phyloP scores from a whole-genome alignment of 1,140 invertebrate genomes.

The Spodoptera litura region DNA sequence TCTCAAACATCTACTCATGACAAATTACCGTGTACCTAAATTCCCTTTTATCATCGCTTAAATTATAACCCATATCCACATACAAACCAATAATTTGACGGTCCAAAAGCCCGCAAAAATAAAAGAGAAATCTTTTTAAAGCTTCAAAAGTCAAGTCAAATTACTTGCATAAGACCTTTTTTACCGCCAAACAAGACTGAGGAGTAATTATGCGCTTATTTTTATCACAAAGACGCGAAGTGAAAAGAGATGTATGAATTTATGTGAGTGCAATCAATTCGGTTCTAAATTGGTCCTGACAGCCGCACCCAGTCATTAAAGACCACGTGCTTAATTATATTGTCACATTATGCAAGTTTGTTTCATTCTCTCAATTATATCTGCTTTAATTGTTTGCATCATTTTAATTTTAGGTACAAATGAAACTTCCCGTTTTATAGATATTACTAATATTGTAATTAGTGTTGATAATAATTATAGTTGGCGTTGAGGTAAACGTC shows the following conservation, averaged over 20 bases:
- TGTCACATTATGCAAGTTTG: constrained; percentile 13
- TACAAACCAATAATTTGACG: constrained; percentile 27
- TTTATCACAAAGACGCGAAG: constrained; percentile 45
- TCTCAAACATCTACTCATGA: background rate
- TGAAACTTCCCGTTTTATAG: background rate
- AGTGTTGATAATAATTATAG: too few relatives aligned
- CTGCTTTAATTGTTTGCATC: constrained; percentile 2
- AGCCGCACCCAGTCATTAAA: background rate
- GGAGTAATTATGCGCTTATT: constrained; percentile 49
- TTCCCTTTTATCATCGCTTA: constrained; percentile 27
- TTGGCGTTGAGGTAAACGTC: too few relatives aligned
- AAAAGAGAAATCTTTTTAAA: background rate
- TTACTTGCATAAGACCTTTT: constrained; percentile 28
- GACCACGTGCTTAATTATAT: constrained; percentile 16
- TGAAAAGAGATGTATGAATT: constrained; percentile 41
- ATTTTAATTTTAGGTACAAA: background rate
- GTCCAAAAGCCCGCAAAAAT: background rate
- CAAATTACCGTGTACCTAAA: constrained; percentile 11
- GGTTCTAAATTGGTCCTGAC: constrained; percentile 43
- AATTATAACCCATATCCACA: constrained; percentile 9
- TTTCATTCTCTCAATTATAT: background rate
- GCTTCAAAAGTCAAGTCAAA: constrained; percentile 7
- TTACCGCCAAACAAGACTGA: constrained; percentile 12
- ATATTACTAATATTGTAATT: too few relatives aligned
- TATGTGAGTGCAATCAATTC: constrained; percentile 43